Conservation (phyloP, 2,113 vertebrate genomes). For the Phainopepla nitens region DNA sequence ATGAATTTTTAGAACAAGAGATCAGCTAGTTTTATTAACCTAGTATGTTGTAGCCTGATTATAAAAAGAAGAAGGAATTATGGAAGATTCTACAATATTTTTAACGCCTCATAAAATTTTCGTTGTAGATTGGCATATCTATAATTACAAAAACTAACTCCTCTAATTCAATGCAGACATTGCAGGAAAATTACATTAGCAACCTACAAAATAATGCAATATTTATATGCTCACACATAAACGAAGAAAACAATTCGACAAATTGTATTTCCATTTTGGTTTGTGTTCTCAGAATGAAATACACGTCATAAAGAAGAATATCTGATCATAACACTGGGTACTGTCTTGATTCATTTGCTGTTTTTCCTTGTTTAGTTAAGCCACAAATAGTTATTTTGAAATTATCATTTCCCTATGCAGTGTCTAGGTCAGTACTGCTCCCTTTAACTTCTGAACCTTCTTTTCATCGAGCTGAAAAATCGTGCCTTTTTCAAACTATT, state of each 20-base stretch:
- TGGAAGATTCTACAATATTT: neutral
- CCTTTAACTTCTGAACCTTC: neutral
- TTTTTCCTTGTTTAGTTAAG: neutral
- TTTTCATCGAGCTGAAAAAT: neutral
- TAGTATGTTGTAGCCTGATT: neutral
- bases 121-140: neutral
- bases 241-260: neutral
- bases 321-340: neutral
- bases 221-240: neutral
- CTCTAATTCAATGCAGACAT: neutral
- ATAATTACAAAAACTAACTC: neutral
- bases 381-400: neutral
- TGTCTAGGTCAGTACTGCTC: neutral
- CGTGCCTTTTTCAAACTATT: neutral
- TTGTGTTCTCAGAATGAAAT: neutral
- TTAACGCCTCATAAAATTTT: neutral
- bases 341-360: neutral
- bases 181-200: slow-evolving; percentile 7
- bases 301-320: neutral
- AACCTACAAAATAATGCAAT: neutral
- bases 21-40: neutral
- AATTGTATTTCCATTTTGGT: neutral
- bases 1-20: neutral
- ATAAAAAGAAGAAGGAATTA: neutral
- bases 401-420: neutral